Evolutionary conservation across 1,140 invertebrate species (phyloP), one percentile per base, ranked within the genome.

Genomic region (Chymomyza costata): DNA sequence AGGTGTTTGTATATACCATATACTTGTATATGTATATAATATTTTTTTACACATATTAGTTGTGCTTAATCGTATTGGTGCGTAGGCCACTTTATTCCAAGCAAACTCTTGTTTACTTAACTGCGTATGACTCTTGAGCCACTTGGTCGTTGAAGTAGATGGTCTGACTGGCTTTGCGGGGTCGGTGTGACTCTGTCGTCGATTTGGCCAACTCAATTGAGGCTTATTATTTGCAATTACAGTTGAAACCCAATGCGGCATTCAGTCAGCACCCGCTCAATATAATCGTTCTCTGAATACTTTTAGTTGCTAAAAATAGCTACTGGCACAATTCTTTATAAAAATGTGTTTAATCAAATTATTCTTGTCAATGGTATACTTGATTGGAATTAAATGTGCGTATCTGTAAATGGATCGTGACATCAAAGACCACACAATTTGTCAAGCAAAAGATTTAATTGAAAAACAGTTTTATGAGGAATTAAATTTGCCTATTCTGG

Each of bases 201-300:
- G 7, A 56, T 65, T 74, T 68, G 69, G 59, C 65, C 48, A 60
- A 54, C 17, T 51, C 65, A 74, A 80, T 71, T 78, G 62, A 56
- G 51, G 59, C 63, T 71, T 65, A 78, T 78, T 78, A 78, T 67
- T 55, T 65, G 67, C 65, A 74, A 74, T 74, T 74, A 74, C 45
- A 55, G 59, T 37, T 25, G 64, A 56, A 54, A 56, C 40, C 70
- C 52, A 76, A 76, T 62, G 65, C 66, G 46, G 56, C 43, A 57
- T 37, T 73, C 58, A 63, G 63, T 58, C 32, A 25, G 21, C 21
- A 5, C 21, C 32, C 32, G n/a, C n/a, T n/a, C n/a, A n/a, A n/a
- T n/a, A n/a, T n/a, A n/a, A n/a, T n/a, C n/a, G n/a, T n/a, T n/a
- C n/a, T 28, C 5, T 28, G 25, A 6, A 28, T 28, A 10, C 10